Evolutionary conservation across 1,140 invertebrate genomes (phyloP).

Genomic region (Diprion similis): DNA sequence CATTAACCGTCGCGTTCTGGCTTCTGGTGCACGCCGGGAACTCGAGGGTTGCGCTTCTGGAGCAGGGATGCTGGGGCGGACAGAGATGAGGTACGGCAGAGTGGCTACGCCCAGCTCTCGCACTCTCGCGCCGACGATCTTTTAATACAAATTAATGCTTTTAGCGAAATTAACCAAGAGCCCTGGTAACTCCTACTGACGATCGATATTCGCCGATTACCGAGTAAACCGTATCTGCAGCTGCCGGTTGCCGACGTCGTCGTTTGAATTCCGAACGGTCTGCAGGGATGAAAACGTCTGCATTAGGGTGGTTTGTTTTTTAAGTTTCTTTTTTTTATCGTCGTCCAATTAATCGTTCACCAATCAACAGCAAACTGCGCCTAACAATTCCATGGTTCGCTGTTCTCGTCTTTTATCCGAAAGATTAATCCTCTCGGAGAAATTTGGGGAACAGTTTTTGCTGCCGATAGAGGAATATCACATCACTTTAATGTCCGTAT

Average conservation of each 20-base stretch:
- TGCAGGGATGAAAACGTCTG: too few relatives aligned
- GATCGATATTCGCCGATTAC: not conserved
- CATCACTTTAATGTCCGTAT: too few relatives aligned
- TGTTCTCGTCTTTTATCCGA: too few relatives aligned
- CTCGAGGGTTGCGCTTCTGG: constrained; percentile 29
- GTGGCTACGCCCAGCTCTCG: constrained; percentile 25
- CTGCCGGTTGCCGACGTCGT: not conserved
- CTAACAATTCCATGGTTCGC: too few relatives aligned
- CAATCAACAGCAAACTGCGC: too few relatives aligned
- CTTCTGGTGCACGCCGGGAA: constrained; percentile 27
- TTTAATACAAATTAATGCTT: constrained; percentile 58
- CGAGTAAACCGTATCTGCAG: not conserved
- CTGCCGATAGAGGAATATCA: too few relatives aligned
- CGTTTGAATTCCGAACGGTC: too few relatives aligned
- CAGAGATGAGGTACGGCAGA: not conserved
- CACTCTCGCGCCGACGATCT: constrained; percentile 43
- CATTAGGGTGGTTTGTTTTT: too few relatives aligned
- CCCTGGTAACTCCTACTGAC: constrained; percentile 18
- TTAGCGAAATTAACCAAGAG: constrained; percentile 53
- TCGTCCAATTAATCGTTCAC: too few relatives aligned
- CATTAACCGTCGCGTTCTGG: constrained; percentile 34
- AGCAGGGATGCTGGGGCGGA: constrained; percentile 27
- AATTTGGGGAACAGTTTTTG: too few relatives aligned
- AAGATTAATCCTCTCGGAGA: too few relatives aligned
- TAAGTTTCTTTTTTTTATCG: too few relatives aligned